phyloP scores from a whole-genome alignment of 2,888 invertebrate species.

The Zonitis immaculata region DNA sequence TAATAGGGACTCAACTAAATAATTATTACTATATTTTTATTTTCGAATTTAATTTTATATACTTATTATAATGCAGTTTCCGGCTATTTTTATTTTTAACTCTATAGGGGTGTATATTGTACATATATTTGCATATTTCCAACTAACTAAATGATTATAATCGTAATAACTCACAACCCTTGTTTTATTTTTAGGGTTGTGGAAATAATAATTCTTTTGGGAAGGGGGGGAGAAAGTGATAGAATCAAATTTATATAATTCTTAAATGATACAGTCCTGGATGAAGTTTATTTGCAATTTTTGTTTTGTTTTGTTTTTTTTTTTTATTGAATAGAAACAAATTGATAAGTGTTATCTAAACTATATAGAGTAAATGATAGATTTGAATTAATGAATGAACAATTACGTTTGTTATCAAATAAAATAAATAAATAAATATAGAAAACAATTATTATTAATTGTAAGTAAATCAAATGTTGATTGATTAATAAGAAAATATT shows the following conservation, averaged over 20 bases:
- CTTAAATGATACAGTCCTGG: too few species aligned
- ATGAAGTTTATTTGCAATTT: too few species aligned
- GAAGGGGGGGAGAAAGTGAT: too few species aligned
- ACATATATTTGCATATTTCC: background rate
- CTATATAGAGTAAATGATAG: background rate
- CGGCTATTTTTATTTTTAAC: background rate
- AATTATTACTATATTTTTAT: background rate
- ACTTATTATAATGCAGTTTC: background rate
- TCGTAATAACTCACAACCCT: background rate
- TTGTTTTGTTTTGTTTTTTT: too few species aligned
- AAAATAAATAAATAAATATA: background rate
- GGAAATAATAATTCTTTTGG: too few species aligned
- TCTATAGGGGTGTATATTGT: background rate
- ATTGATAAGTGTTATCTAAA: background rate
- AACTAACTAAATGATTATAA: background rate
- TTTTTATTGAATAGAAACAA: background rate
- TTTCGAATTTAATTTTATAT: background rate
- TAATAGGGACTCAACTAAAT: too few species aligned
- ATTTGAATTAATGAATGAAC: background rate
- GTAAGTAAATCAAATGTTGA: background rate
- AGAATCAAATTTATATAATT: too few species aligned
- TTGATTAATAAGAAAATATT: background rate
- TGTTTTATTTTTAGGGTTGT: too few species aligned
- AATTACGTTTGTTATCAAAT: background rate
- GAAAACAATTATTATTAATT: constrained; percentile 1